These are phyloP conservation scores for Actinia equina DNA, from an alignment of 64 coral and sea anemone genomes.

Conservation along the genomic window DNA sequence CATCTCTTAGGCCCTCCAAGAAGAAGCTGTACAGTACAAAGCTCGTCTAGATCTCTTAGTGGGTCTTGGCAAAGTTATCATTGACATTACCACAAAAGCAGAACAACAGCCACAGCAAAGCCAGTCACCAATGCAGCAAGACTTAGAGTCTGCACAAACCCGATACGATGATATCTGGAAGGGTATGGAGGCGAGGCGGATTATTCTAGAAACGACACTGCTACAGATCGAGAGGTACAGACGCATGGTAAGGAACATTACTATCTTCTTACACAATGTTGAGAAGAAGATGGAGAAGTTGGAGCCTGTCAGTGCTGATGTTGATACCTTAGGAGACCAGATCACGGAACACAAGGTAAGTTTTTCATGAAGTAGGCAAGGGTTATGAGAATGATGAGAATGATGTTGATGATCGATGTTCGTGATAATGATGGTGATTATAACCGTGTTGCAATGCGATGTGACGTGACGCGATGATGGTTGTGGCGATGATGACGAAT, in stretches of 20 bases:
- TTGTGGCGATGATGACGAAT: no score
- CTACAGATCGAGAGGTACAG: conserved; percentile 88
- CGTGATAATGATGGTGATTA: neutral
- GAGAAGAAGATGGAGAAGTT: conserved; percentile 64
- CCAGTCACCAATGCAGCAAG: conserved; percentile 62
- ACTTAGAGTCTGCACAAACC: conserved; percentile 63
- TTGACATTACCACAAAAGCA: conserved; percentile 69
- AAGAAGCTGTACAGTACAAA: conserved; percentile 96
- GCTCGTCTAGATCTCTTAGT: conserved; percentile 84
- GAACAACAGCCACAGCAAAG: conserved; percentile 34
- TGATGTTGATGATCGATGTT: neutral
- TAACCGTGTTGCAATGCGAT: no score
- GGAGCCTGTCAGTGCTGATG: conserved; percentile 61
- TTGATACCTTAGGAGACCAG: conserved; percentile 58
- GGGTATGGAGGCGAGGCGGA: conserved; percentile 61
- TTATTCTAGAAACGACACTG: conserved; percentile 75
- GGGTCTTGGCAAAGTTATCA: conserved; percentile 93
- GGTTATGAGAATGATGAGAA: neutral
- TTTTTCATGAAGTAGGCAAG: no score
- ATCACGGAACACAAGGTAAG: conserved; percentile 90
- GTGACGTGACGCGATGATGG: no score
- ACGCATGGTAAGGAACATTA: conserved; percentile 61
- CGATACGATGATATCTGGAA: conserved; percentile 95
- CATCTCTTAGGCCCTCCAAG: conserved; percentile 58
- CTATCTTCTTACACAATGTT: conserved; percentile 54